A percentile compares a stretch with the other conserved stretches of the same genome.
Evolutionary conservation across 2,113 vertebrate species (phyloP).

Genomic region (Onychostruthus taczanowskii): DNA sequence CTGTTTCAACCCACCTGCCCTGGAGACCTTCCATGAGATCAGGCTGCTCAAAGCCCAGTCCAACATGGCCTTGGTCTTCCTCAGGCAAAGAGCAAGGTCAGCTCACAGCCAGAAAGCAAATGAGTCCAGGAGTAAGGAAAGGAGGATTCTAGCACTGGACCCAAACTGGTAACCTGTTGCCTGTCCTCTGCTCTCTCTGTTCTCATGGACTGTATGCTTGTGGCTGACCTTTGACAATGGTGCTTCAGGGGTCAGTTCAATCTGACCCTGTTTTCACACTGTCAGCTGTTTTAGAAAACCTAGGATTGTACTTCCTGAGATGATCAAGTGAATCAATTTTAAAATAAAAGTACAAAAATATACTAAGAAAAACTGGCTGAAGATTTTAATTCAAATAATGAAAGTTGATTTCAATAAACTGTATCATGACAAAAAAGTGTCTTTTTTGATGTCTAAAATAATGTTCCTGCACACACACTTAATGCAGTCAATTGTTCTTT

Average conservation of each 20-base stretch:
- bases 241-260: neutral
- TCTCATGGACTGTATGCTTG: accelerated
- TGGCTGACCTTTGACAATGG: neutral
- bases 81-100: neutral
- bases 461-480: neutral
- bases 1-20: neutral
- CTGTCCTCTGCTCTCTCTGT: neutral
- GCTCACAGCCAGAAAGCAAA: neutral
- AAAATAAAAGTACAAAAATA: neutral
- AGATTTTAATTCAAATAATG: neutral
- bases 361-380: neutral
- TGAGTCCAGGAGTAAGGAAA: neutral
- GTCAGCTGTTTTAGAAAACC: neutral
- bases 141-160: neutral
- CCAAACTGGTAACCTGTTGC: neutral
- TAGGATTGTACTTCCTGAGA: neutral
- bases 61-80: neutral
- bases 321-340: neutral
- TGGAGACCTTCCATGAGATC: neutral
- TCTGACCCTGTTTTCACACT: neutral
- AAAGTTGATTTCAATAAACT: neutral
- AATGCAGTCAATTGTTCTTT: neutral
- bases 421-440: neutral
- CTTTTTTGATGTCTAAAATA: neutral
- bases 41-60: neutral